Evolutionary conservation across 2,113 vertebrate species (phyloP), one percentile per base, ranked within the genome.

Genomic region (Gila orcuttii): DNA sequence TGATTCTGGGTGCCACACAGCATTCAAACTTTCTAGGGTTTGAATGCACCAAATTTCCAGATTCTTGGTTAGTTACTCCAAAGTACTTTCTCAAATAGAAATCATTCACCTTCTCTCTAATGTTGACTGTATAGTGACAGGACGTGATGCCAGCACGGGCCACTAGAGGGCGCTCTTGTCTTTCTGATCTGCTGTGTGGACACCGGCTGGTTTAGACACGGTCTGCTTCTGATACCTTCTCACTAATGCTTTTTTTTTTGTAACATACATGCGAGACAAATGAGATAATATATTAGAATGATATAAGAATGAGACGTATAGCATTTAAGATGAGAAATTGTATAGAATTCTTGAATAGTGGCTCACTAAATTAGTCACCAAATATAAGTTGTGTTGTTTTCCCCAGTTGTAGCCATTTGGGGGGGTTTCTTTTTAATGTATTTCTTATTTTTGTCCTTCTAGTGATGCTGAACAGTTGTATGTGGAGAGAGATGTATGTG

Each of bases 261-360:
- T 94, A 94, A 93, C 91, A 92, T 92, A 92, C 90, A 90, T 91
- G 57, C 68, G 64, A 86, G 93, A 87, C 86, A 83, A 86, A 92
- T 91, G 31, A 92, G 91, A 94, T 94, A 94, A 95, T 94, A 95
- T 95, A 94, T 95, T 93, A 92, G 93, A 92, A 93, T 92, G 91
- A 90, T 95, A 94, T 94, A 93, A 92, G 93, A 92, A 93, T 93
- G 91, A 91, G 55, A 86, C 92, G 89, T 92, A 94, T 93, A 95
- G 91, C 89, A 91, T 94, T 94, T 93, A 94, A 93, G 90, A 88
- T 92, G 66, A 89, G n/a, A 93, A 89, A 88, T 88, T 94, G 91
- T 94, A 93, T 94, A 93, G 93, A 94, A 93, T 93, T 89, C 85
- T 91, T 93, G 82, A 94, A 92, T 92, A 94, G 94, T 94, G 94